Base-by-base conservation (phyloP, 2,888 invertebrate genomes). In the Dermolepida albohirtum region DNA sequence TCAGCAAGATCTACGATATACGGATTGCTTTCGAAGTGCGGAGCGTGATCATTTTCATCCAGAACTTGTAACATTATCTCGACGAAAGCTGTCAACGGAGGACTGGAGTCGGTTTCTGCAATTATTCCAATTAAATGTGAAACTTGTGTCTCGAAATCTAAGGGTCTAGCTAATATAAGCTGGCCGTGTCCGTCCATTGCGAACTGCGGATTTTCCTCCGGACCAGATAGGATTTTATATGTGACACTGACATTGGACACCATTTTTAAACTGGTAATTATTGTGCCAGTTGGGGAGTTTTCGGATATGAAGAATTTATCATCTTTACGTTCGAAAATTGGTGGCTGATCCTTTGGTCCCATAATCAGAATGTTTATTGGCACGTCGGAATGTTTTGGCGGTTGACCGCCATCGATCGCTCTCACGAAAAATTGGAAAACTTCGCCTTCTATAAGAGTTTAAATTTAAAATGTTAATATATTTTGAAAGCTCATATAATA, bases 31-130 rank as follows among this genome's bases (percentile, higher is more conserved):
- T 96, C 94, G 82, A 97, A 96, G 73, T 87, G 86, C 0, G 97
- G 97, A 59, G 90, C 88, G 82, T 96, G 94, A 82, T 97, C 96
- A 83, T 97, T 97, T 73, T 93, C 92, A 82, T 97, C 97, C 71
- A 93, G 87, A 68, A 97, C 92, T 83, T 92, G 91, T 66, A 97
- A 85, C 5, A 88, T 86, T 69, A 96, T 89, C 82, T 89, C 88
- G 14, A 90, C 87, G 74, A 92, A 85, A 8, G 89, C 88, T 16
- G 90, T 91, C 34, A 92, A 81, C 1, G 92, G 87, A 11, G 93
- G 93, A 73, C 89, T 90, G 8, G 89, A 88, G 73, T 89, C 87
- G 0, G 92, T 92, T 79, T 92, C 88, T 0, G 92, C 92, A 29
- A 89, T 82, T 8, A 90, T 86, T 69, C 92, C 92, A 72, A 95